Evolutionary conservation across 2,888 invertebrate species (phyloP), one percentile per base, ranked within the genome.

Genomic region (Callimorpha dominula): DNA sequence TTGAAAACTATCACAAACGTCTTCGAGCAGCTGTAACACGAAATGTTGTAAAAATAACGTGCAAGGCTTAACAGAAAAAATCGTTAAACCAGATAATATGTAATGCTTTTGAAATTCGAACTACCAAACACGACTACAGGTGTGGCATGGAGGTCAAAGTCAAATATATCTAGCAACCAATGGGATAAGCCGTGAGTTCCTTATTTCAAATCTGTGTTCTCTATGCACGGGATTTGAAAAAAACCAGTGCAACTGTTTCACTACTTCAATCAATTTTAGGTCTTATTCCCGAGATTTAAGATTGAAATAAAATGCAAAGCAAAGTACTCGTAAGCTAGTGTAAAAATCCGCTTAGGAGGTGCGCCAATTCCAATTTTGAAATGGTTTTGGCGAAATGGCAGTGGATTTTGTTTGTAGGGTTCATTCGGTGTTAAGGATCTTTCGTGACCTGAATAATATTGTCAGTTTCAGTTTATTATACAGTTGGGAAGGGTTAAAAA

Each of bases 351-450:
- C 91, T 93, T 91, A 92, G 89, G 84, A 88, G 87, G 86, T 88
- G 88, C 87, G 89, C 91, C 88, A 87, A 89, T 92, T 93, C 89
- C 92, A 92, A 93, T 92, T 94, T 93, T 90, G 89, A 92, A 93
- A 92, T 92, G 90, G 90, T 91, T 93, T 91, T 88, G 88, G 90
- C 86, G 86, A 87, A 89, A 90, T 83, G 85, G 87, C 84, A 81
- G 78, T 78, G 88, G 90, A 88, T 88, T 91, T 83, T 73, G 78
- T 79, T 77, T 85, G 80, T 79, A 75, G 84, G 74, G 80, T 84
- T 78, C 82, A 64, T 72, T 79, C 60, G 73, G 60, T 4, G 14
- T 4, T 31, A 64, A 17, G 43, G 43, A 43, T n/a, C n/a, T 17
- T 42, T 43, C 43, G 63, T 60, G 60, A 31, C 60, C 2, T 60